Conservation (phyloP, 2,113 vertebrate species). For the Gymnobelideus leadbeateri region DNA sequence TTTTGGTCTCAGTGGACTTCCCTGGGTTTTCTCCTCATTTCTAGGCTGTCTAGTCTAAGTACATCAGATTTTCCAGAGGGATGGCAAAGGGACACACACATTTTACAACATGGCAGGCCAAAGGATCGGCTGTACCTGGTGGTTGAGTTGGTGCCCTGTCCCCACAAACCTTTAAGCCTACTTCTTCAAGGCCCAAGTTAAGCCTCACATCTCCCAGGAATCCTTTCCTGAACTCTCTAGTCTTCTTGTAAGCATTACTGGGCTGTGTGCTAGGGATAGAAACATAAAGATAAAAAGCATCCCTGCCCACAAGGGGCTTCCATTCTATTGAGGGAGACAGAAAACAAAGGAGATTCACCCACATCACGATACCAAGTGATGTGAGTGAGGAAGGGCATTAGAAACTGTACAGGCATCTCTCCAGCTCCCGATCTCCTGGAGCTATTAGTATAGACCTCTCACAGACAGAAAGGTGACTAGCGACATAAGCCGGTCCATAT, state of each 20-base stretch:
- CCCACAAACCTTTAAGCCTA: not conserved
- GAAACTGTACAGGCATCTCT: not conserved
- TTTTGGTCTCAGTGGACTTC: not conserved
- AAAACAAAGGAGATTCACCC: not conserved
- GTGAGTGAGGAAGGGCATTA: not conserved
- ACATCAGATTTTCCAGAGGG: not conserved
- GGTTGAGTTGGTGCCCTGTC: not conserved
- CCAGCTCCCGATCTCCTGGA: not conserved
- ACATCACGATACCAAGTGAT: not conserved
- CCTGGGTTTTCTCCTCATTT: not conserved
- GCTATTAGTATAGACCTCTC: not conserved
- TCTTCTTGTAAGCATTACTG: not conserved
- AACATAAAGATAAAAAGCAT: not conserved
- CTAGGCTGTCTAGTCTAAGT: not conserved
- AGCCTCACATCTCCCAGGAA: not conserved
- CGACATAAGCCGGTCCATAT: not conserved
- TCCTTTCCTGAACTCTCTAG: not conserved
- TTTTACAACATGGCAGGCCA: not conserved
- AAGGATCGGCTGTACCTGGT: not conserved
- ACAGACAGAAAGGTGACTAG: not conserved
- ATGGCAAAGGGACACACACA: not conserved
- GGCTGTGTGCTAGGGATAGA: not conserved
- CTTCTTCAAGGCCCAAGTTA: not conserved
- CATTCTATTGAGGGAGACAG: not conserved
- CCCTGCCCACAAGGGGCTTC: not conserved